Conservation (phyloP, 1,140 invertebrate genomes). For the Drosophila prosaltans region DNA sequence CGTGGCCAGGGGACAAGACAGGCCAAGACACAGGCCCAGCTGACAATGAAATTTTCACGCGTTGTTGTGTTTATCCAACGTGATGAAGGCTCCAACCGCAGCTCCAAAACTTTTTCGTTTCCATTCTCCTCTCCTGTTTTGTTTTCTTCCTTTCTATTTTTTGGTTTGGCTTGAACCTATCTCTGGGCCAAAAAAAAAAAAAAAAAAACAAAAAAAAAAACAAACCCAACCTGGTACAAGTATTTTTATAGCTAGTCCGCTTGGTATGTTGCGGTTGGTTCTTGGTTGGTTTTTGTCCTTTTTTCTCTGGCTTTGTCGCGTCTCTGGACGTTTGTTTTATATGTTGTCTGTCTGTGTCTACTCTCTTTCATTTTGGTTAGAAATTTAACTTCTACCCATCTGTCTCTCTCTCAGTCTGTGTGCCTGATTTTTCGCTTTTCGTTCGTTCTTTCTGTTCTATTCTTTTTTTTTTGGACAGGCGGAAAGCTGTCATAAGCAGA, state of each 20-base stretch:
- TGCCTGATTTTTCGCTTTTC: neutral
- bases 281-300: constrained; percentile 63
- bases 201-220: too few species aligned
- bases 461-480: constrained; percentile 32
- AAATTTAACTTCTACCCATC: constrained; percentile 20
- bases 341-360: constrained; percentile 72
- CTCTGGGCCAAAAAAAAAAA: neutral
- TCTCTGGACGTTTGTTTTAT: constrained; percentile 76
- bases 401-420: constrained; percentile 7
- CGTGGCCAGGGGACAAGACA: constrained; percentile 34
- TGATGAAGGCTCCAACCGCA: constrained; percentile 59
- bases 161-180: constrained; percentile 18
- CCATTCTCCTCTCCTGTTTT: constrained; percentile 11
- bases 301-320: constrained; percentile 57
- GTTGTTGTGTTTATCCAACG: constrained; percentile 52
- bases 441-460: neutral
- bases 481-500: constrained; percentile 83
- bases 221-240: constrained; percentile 3
- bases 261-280: constrained; percentile 57
- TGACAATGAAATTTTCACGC: constrained; percentile 73
- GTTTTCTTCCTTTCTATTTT: constrained; percentile 20
- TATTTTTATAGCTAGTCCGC: constrained; percentile 44
- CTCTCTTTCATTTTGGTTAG: constrained; percentile 58
- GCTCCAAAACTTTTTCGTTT: constrained; percentile 45
- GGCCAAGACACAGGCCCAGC: constrained; percentile 12